Percentiles rank a stretch among this genome's conserved stretches.
These are phyloP conservation scores for Galbula dea DNA, from an alignment of 2,113 vertebrate genomes.

Conservation along the genomic window DNA sequence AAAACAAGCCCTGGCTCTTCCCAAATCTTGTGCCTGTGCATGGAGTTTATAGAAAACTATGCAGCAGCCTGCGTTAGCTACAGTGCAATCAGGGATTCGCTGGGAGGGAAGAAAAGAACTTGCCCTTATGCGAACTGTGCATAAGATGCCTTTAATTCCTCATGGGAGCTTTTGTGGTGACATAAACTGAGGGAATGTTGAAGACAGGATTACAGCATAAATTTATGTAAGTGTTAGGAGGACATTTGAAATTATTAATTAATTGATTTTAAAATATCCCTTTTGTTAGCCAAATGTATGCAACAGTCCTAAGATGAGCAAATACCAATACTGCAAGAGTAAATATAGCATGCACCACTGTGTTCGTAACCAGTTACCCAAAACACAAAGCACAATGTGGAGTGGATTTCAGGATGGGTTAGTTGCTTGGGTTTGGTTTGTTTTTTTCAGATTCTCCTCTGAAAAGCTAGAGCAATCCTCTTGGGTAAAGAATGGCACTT, in stretches of 20 bases:
- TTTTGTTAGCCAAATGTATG: background rate
- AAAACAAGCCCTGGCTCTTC: background rate
- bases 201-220: background rate
- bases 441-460: background rate
- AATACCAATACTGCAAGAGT: background rate
- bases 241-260: background rate
- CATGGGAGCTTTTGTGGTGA: background rate
- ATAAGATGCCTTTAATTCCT: constrained; percentile 19
- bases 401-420: background rate
- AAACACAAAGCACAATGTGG: background rate
- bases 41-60: constrained; percentile 12
- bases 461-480: background rate
- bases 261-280: background rate
- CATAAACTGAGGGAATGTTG: background rate
- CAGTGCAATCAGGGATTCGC: constrained; percentile 15
- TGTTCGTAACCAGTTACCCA: background rate
- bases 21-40: background rate
- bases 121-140: constrained; percentile 43
- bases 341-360: background rate
- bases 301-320: background rate
- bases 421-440: background rate
- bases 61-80: constrained; percentile 3
- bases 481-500: background rate
- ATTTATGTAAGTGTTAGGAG: background rate
- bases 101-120: constrained; percentile 2